phyloP scores from a whole-genome alignment of 2,888 invertebrate species.

The Crepidodera aurea region DNA sequence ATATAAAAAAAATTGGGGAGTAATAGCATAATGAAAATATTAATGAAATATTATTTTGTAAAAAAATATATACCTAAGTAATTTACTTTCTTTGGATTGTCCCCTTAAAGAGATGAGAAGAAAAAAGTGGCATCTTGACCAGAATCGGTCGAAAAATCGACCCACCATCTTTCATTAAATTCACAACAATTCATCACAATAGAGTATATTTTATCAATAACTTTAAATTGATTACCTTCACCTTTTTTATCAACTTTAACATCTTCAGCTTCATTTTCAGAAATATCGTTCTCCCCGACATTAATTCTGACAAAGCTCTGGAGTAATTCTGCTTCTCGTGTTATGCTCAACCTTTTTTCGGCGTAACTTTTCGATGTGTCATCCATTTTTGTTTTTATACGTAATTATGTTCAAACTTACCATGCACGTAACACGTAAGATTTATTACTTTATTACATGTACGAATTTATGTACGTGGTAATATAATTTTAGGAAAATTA shows the following conservation, averaged over 20 bases:
- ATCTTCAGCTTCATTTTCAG: slow-evolving; percentile 35
- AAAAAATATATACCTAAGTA: no score
- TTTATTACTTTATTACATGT: slow-evolving; percentile 26
- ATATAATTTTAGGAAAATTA: slow-evolving; percentile 27
- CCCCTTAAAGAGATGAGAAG: no score
- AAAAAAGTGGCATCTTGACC: no score
- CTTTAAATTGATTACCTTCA: slow-evolving; percentile 21
- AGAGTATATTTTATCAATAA: not conserved
- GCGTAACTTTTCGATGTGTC: slow-evolving; percentile 42
- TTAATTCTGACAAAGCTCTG: slow-evolving; percentile 82
- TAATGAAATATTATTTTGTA: no score
- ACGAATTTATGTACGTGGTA: no score
- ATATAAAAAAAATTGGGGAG: no score
- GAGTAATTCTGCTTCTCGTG: slow-evolving; percentile 75
- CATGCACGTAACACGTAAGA: slow-evolving; percentile 21
- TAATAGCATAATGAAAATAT: no score
- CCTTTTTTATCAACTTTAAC: slow-evolving; percentile 21
- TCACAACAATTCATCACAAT: not conserved
- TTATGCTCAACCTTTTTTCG: slow-evolving; percentile 55
- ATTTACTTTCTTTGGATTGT: no score
- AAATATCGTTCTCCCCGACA: slow-evolving; percentile 63
- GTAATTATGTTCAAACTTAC: slow-evolving; percentile 9
- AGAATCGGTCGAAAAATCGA: no score
- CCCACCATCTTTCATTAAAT: no score
- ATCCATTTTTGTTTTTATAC: slow-evolving; percentile 37